These are phyloP conservation scores for Hetaerina titia DNA, from an alignment of 2,888 invertebrate genomes.

Conservation along the genomic window DNA sequence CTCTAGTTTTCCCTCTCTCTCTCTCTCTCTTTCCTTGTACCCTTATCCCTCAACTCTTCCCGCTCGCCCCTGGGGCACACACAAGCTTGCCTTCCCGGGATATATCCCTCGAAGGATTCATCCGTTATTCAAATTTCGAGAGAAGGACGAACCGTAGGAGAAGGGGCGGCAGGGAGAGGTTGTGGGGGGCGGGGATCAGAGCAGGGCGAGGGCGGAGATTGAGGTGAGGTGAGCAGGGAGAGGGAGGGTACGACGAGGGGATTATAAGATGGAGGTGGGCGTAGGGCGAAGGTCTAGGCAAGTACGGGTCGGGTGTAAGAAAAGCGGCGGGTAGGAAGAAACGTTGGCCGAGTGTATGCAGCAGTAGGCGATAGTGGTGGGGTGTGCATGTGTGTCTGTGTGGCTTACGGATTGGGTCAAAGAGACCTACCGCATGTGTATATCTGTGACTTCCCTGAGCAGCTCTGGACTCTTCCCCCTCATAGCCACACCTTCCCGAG, in stretches of 20 bases:
- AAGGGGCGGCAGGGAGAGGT: neutral
- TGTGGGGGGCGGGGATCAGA: neutral
- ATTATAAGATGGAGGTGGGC: neutral
- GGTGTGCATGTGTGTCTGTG: neutral
- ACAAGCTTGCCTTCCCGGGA: slow-evolving; percentile 36
- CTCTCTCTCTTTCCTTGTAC: neutral
- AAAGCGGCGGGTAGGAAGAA: neutral
- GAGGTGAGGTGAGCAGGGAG: neutral
- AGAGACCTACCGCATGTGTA: neutral
- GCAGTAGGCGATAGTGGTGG: neutral
- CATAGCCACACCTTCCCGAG: slow-evolving; percentile 19
- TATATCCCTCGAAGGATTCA: slow-evolving; percentile 53
- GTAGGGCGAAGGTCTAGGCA: no score
- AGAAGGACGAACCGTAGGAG: slow-evolving; percentile 38
- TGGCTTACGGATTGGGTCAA: no score
- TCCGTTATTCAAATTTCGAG: slow-evolving; percentile 62
- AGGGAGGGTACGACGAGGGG: neutral
- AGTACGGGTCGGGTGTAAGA: no score
- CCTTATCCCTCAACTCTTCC: neutral
- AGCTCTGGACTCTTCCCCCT: neutral
- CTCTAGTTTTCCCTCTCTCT: neutral
- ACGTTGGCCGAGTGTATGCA: neutral
- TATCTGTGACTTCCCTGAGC: neutral
- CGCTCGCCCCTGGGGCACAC: slow-evolving; percentile 18
- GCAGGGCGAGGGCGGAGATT: neutral